phyloP scores from a whole-genome alignment of 1,140 invertebrate genomes.

The Cotesia glomerata region DNA sequence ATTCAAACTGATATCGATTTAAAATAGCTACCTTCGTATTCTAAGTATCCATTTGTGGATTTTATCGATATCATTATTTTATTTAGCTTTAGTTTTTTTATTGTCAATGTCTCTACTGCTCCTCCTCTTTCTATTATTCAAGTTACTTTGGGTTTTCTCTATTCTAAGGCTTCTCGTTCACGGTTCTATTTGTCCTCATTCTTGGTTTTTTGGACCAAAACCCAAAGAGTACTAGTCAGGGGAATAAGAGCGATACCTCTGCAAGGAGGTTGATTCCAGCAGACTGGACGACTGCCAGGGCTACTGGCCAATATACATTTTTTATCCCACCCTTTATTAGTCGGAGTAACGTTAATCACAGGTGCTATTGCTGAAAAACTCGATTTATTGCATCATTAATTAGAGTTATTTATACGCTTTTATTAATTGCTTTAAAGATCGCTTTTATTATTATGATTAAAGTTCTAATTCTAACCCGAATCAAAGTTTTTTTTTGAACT shows the following conservation, averaged over 20 bases:
- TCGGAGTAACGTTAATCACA: conserved; percentile 27
- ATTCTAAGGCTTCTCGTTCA: not conserved
- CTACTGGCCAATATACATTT: conserved; percentile 34
- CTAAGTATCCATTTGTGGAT: not conserved
- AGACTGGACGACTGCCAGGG: conserved; percentile 40
- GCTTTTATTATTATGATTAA: no score
- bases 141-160: not conserved
- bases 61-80: no score
- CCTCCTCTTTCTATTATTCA: not conserved
- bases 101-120: not conserved
- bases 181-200: not conserved
- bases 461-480: no score
- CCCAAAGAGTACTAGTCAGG: no score
- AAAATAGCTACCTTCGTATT: not conserved
- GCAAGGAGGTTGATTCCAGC: conserved; percentile 38
- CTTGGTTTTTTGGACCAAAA: not conserved
- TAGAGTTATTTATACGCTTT: not conserved
- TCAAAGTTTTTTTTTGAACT: no score
- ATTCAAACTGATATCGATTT: conserved; percentile 3
- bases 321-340: not conserved
- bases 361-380: conserved; percentile 13
- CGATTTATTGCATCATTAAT: not conserved
- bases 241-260: conserved; percentile 15
- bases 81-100: no score
- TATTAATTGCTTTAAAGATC: not conserved